phyloP scores from a whole-genome alignment of 2,888 invertebrate genomes.

The Apocheima hispidaria region DNA sequence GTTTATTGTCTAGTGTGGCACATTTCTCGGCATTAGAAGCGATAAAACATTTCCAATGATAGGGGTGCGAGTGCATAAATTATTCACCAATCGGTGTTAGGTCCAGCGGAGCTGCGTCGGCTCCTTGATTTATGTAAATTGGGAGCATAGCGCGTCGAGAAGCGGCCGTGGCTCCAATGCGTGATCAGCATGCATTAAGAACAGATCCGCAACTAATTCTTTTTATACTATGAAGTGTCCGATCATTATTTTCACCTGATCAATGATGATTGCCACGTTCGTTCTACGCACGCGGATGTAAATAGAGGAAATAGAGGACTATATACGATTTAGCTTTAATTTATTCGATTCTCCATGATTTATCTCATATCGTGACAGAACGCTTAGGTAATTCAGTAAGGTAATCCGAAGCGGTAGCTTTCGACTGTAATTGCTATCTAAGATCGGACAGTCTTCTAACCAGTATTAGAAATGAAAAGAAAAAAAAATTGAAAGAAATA shows the following conservation, averaged over 20 bases:
- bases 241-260: constrained; percentile 37
- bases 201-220: constrained; percentile 40
- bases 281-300: constrained; percentile 18
- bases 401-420: background rate
- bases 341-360: constrained; percentile 10
- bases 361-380: background rate
- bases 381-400: background rate
- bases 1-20: background rate
- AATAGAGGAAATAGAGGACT: constrained; percentile 17
- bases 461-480: background rate
- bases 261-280: constrained; percentile 31
- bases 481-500: background rate
- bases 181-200: constrained; percentile 49
- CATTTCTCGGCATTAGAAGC: constrained; percentile 18
- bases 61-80: constrained; percentile 48
- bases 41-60: constrained; percentile 28
- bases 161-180: constrained; percentile 49
- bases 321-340: constrained; percentile 5
- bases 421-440: background rate
- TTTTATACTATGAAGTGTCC: constrained; percentile 28
- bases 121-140: constrained; percentile 73
- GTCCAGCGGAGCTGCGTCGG: constrained; percentile 52
- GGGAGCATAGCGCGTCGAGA: constrained; percentile 56
- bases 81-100: constrained; percentile 59
- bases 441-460: background rate